Evolutionary conservation across 1,140 invertebrate species (phyloP), one percentile per base, ranked within the genome.

Genomic region (Drosophila pseudoananassae): DNA sequence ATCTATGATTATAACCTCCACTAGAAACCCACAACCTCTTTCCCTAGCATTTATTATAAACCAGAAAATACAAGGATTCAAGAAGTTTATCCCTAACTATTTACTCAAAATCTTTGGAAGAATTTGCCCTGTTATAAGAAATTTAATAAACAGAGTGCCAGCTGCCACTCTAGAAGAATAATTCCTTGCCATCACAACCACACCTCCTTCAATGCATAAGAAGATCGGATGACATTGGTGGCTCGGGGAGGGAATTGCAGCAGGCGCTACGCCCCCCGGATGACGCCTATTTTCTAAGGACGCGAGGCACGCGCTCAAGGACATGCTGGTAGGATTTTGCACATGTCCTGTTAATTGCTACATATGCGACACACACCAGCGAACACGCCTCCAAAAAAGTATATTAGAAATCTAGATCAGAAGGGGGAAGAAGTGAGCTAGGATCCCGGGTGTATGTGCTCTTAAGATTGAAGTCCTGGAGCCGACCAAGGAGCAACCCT

Each of bases 331-430:
- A 36, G 52, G 40, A 77, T 89, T 43, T 84, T 81, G 83, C 83
- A 88, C 83, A 88, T 88, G 83, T 89, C 82, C 66, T 68, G 64
- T 66, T 85, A 88, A 88, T 88, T 88, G 83, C 83, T 89, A 88
- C 83, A 88, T 88, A 88, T 83, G 83, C 83, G 79, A 83, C 83
- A 88, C 71, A 76, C 80, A 81, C 58, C 78, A 65, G 61, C 63
- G 61, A 56, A 51, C 57, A 84, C 84, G 83, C 84, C 84, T 79
- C 75, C 78, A 73, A 78, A 33, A 61, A 49, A 17, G n/a, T 27
- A 5, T 17, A 8, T 4, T 29, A 23, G 12, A 20, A 31, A 43
- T 43, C 3, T 43, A 17, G 15, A 20, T 17, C 40, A 33, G 10
- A 15, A 15, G 33, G 20, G 46, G 68, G 45, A 27, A 49, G 46